These are phyloP conservation scores for Podotricha telesiphe DNA, from an alignment of 2,888 invertebrate species.

Conservation along the genomic window DNA sequence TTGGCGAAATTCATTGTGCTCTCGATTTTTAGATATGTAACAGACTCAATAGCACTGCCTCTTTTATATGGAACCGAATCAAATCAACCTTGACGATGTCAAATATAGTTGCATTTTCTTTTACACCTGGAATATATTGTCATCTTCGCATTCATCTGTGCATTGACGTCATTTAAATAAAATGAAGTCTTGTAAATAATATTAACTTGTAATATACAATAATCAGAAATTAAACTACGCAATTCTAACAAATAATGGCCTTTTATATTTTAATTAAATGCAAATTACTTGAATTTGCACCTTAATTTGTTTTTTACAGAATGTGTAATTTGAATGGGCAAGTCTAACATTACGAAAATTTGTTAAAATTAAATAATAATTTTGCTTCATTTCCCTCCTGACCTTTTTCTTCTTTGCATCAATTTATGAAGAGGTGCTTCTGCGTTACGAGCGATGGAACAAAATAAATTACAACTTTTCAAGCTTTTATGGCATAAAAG, in stretches of 20 bases:
- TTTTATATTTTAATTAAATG: constrained; percentile 4
- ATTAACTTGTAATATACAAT: no score
- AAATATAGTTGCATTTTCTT: no score
- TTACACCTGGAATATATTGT: no score
- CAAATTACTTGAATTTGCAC: background rate
- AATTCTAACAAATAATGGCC: background rate
- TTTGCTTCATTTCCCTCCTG: background rate
- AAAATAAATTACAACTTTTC: background rate
- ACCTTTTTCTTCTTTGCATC: background rate
- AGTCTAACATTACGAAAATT: constrained; percentile 3
- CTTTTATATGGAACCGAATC: background rate
- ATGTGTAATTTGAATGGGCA: constrained; percentile 4
- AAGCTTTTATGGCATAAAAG: background rate
- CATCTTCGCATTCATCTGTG: no score
- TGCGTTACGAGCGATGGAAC: background rate
- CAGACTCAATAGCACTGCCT: background rate
- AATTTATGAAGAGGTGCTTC: background rate
- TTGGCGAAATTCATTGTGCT: background rate
- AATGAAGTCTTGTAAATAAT: no score
- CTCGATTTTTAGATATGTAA: background rate
- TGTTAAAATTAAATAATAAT: background rate
- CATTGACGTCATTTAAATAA: no score
- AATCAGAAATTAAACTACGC: no score
- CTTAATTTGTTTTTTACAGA: constrained; percentile 5
- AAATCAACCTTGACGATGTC: no score